Percentiles rank a stretch among this genome's conserved stretches.
Conservation (phyloP, 2,888 invertebrate species). For the Tenthredo mesomela region DNA sequence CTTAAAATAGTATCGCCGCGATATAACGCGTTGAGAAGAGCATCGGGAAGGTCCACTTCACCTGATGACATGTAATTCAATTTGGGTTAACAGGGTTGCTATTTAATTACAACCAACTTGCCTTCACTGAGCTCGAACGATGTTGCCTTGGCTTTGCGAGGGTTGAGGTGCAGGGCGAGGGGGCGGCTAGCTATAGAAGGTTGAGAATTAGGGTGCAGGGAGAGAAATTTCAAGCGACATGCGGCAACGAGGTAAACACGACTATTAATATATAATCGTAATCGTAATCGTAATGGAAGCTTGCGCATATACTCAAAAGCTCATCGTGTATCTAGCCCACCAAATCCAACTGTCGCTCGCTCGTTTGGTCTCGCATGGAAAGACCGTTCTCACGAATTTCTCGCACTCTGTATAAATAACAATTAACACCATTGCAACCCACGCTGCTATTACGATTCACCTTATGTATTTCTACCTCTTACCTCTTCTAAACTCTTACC, state of each 20-base stretch:
- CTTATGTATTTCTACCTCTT: not conserved
- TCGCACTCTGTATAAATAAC: constrained; percentile 30
- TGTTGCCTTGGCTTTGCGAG: constrained; percentile 23
- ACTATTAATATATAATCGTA: constrained; percentile 32
- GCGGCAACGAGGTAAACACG: constrained; percentile 7
- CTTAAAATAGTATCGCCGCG: constrained; percentile 29
- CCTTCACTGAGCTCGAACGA: constrained; percentile 30
- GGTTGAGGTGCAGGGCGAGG: not conserved
- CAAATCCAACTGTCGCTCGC: not conserved
- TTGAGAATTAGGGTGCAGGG: not conserved
- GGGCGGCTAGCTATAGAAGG: not conserved
- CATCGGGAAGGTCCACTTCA: constrained; percentile 32
- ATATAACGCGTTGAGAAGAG: not conserved
- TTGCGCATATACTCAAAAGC: constrained; percentile 6
- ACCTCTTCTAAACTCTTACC: not conserved
- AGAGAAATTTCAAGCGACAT: constrained; percentile 1
- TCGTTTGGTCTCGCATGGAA: not conserved
- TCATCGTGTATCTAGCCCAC: not conserved
- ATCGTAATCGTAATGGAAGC: constrained; percentile 7
- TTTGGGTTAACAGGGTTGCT: constrained; percentile 52
- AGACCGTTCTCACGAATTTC: constrained; percentile 8
- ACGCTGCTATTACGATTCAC: not conserved
- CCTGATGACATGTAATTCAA: constrained; percentile 48
- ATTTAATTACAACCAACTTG: constrained; percentile 48
- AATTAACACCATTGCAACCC: constrained; percentile 3